phyloP scores from a whole-genome alignment of 2,113 vertebrate species.

The Danio rerio region GRCz12tu NC_133190.1:24653001-24653500 shows the following conservation, averaged over 20 bases:
- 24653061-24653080: conserved; percentile 86
- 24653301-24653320: conserved; percentile 80
- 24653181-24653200: background rate
- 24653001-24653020: conserved; percentile 82
- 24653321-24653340: conserved; percentile 84
- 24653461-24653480: background rate
- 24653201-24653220: conserved; percentile 84
- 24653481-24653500: background rate
- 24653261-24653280: conserved; percentile 81
- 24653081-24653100: conserved; percentile 78
- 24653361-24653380: conserved; percentile 65
- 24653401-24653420: background rate
- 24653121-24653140: conserved; percentile 79
- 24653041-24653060: conserved; percentile 80
- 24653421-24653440: background rate
- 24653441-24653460: background rate
- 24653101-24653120: conserved; percentile 81
- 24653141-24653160: conserved; percentile 26
- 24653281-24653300: conserved; percentile 77
- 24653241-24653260: conserved; percentile 81
- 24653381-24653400: background rate
- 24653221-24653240: conserved; percentile 76
- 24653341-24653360: conserved; percentile 79
- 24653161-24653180: conserved; percentile 2
- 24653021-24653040: conserved; percentile 85